Conservation (phyloP, 2,888 invertebrate species). For the Lithophane semibrunnea region DNA sequence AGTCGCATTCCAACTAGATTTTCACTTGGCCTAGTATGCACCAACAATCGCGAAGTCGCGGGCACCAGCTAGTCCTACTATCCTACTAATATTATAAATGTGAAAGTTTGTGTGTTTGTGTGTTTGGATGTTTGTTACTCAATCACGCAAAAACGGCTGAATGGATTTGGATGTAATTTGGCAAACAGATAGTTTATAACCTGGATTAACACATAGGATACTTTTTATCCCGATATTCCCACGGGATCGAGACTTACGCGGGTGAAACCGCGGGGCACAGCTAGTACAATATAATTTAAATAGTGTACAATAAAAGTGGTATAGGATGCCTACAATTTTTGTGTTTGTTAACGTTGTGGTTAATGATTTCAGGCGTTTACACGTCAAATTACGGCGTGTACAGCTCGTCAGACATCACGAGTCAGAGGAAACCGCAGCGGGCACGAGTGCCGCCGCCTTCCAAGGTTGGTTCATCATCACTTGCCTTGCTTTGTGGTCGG, state of each 20-base stretch:
- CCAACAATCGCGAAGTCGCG: no score
- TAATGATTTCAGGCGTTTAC: slow-evolving; percentile 78
- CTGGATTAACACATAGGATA: no score
- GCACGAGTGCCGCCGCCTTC: slow-evolving; percentile 96
- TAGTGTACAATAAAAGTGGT: not conserved
- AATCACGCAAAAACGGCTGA: no score
- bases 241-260: no score
- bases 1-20: not conserved
- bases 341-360: slow-evolving; percentile 53
- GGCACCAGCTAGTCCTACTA: no score
- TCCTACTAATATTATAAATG: no score
- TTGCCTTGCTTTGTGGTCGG: not conserved
- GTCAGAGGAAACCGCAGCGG: slow-evolving; percentile 92
- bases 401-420: slow-evolving; percentile 82
- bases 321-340: not conserved
- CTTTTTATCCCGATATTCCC: no score
- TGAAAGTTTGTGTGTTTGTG: no score
- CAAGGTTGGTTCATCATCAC: slow-evolving; percentile 79
- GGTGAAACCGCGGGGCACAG: no score
- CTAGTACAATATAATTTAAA: not conserved
- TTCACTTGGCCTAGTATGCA: not conserved
- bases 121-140: no score
- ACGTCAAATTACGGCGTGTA: slow-evolving; percentile 84
- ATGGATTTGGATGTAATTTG: no score
- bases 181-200: no score